Evolutionary conservation across 1,140 invertebrate species (phyloP), one percentile per base, ranked within the genome.

Genomic region (Rhizoglyphus robini): DNA sequence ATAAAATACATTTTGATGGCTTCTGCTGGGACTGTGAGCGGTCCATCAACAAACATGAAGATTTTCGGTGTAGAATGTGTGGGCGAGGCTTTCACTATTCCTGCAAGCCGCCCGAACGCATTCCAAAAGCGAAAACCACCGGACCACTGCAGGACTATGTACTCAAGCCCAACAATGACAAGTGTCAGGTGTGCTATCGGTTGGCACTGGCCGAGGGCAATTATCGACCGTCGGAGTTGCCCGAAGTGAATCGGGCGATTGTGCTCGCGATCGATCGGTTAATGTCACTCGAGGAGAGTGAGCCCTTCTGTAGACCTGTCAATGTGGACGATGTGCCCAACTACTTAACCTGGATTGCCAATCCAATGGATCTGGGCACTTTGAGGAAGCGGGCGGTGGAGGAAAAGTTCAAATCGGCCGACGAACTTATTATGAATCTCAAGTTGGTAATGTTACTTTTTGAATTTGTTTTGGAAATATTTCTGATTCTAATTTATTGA

Each of bases 331-430:
- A 95, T 80, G 88, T 80, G 41, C 88, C 89, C 49, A 92, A 96
- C 76, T 97, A 96, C 76, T 82, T 86, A 51, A 85, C 89, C n/a
- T 87, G 96, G 62, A 91, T 98, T 0, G 86, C 89, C 64, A 80
- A 89, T 69, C 94, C 95, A 0, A 98, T 98, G 92, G 94, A 97
- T 76, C 81, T 97, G 41, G 87, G 88, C 49, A 96, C 92, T 0
- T 97, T 98, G 88, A 76, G 80, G 69, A 78, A 78, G 51, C 92
- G 91, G 78, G 78, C 93, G 11, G 83, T 88, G 58, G 76, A 80
- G 34, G 85, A 87, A 66, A 76, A 83, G 61, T 97, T 96, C 76
- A 77, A 79, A 4, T 84, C 81, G 27, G 78, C 97, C 38, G 83
- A 86, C 62, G 82, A 85, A 20, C 85, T 97, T 72, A 87, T 93